Conservation (phyloP, 1,140 invertebrate genomes). For the Drosophila arawakana region DNA sequence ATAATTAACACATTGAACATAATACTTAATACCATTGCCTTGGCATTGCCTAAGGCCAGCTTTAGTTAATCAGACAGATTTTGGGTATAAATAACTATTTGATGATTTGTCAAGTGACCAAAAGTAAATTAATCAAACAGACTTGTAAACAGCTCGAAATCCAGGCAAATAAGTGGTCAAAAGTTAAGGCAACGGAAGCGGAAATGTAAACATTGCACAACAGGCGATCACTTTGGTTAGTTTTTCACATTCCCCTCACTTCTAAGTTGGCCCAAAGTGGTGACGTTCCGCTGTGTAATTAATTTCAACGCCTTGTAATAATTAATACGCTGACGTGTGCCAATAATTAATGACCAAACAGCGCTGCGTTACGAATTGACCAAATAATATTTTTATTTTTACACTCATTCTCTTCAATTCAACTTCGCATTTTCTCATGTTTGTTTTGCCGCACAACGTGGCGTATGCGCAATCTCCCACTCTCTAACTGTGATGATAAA, state of each 20-base stretch:
- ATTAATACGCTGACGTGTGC: constrained; percentile 42
- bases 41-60: neutral
- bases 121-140: constrained; percentile 34
- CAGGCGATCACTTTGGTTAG: constrained; percentile 7
- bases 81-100: constrained; percentile 55
- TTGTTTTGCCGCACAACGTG: constrained; percentile 2
- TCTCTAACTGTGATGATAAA: neutral
- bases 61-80: neutral
- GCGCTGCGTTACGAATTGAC: constrained; percentile 8
- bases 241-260: neutral
- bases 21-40: neutral
- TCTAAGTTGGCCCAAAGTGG: neutral
- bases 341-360: constrained; percentile 43
- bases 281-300: constrained; percentile 21
- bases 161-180: constrained; percentile 10
- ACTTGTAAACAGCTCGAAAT: neutral
- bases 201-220: constrained; percentile 23
- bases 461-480: constrained; percentile 26
- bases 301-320: constrained; percentile 49
- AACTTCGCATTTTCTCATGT: neutral
- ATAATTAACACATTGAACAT: neutral
- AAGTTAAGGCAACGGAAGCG: constrained; percentile 8
- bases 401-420: neutral
- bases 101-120: constrained; percentile 36
- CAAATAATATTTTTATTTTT: constrained; percentile 35